phyloP scores from a whole-genome alignment of 2,888 invertebrate species.

The Boloria euphrosyne region DNA sequence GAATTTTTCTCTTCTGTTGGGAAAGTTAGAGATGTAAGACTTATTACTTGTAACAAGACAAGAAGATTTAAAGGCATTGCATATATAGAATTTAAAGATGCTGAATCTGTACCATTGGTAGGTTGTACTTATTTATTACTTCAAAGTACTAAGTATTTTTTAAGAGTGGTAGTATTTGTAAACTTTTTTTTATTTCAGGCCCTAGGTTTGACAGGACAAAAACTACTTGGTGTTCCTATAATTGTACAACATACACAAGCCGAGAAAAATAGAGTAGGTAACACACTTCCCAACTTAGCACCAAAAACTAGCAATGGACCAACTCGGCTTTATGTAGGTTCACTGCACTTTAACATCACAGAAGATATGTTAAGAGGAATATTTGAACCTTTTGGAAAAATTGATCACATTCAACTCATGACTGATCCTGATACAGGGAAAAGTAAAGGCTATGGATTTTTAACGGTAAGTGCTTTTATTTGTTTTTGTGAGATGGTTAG shows the following conservation, averaged over 20 bases:
- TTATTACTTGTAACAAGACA: conserved; percentile 99
- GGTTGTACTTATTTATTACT: conserved; percentile 51
- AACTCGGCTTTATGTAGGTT: conserved; percentile 98
- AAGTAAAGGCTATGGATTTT: conserved; percentile 98
- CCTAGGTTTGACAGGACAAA: conserved; percentile 97
- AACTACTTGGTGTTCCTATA: conserved; percentile 96
- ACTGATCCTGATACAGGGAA: conserved; percentile 97
- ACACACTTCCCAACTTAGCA: conserved; percentile 91
- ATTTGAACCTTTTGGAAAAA: conserved; percentile 99
- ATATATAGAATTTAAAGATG: conserved; percentile 99
- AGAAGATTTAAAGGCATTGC: conserved; percentile 99
- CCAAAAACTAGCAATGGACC: conserved; percentile 96
- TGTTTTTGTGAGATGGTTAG: background rate
- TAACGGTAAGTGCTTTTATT: conserved; percentile 89
- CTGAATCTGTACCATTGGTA: conserved; percentile 97
- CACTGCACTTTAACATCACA: conserved; percentile 98
- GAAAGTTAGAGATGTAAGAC: conserved; percentile 97
- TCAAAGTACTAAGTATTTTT: background rate
- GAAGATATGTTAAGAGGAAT: conserved; percentile 99
- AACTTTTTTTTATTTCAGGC: conserved; percentile 83
- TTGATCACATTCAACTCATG: conserved; percentile 96
- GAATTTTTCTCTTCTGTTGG: conserved; percentile 99
- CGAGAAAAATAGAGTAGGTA: conserved; percentile 96
- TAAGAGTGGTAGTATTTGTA: background rate
- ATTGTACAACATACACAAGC: conserved; percentile 99